phyloP scores from a whole-genome alignment of 2,113 vertebrate genomes.

The Percopsis transmontana region DNA sequence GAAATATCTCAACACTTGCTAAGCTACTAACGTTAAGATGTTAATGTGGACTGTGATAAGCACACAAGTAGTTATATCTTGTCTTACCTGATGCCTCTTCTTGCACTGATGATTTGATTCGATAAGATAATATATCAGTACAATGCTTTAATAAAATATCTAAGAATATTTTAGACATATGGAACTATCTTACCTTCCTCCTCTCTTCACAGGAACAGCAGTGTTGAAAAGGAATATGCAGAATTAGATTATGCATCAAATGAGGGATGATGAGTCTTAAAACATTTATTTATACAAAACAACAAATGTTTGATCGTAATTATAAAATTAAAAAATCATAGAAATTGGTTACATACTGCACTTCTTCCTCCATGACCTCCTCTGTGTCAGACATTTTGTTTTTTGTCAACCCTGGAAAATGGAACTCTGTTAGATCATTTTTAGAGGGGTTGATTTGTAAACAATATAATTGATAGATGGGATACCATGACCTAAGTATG shows the following conservation, averaged over 20 bases:
- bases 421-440: slow-evolving; percentile 53
- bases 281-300: neutral
- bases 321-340: neutral
- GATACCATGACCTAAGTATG: neutral
- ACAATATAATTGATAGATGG: neutral
- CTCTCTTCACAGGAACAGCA: slow-evolving; percentile 53
- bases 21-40: too few relatives aligned
- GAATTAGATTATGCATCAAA: neutral
- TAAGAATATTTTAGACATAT: neutral
- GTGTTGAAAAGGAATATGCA: slow-evolving; percentile 6
- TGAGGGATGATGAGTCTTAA: neutral
- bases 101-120: slow-evolving; percentile 20
- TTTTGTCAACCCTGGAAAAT: slow-evolving; percentile 50
- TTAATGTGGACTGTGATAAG: neutral
- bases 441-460: slow-evolving; percentile 25
- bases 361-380: slow-evolving; percentile 64
- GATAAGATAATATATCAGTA: slow-evolving; percentile 11
- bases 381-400: slow-evolving; percentile 77
- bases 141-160: neutral
- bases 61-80: neutral
- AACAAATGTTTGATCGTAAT: neutral
- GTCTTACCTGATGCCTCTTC: slow-evolving; percentile 36
- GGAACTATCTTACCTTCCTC: slow-evolving; percentile 62
- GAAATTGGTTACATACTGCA: slow-evolving; percentile 64
- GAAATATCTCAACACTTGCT: neutral